Evolutionary conservation across 2,888 invertebrate genomes (phyloP).

Genomic region (Hemaris fuciformis): DNA sequence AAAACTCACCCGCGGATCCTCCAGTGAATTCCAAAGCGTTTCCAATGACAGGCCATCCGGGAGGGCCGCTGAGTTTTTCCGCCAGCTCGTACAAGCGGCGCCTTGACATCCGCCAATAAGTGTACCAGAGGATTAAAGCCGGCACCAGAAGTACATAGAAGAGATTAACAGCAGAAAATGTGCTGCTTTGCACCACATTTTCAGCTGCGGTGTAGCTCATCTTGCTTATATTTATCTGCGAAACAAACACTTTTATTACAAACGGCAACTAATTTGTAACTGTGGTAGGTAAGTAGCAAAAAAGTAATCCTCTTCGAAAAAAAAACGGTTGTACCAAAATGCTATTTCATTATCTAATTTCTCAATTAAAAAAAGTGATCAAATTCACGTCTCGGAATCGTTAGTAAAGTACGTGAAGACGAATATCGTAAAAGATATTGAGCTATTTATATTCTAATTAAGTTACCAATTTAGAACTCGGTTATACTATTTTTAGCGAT

Average conservation of each 20-base stretch:
- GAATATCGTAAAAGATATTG: too few relatives aligned
- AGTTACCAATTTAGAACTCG: neutral
- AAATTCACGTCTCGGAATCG: too few relatives aligned
- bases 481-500: neutral
- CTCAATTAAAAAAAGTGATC: too few relatives aligned
- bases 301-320: neutral
- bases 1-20: slow-evolving; percentile 84
- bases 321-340: neutral
- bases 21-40: slow-evolving; percentile 88
- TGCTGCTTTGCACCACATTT: slow-evolving; percentile 63
- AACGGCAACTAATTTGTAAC: too few relatives aligned
- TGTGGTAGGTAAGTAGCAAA: too few relatives aligned
- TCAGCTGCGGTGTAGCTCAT: slow-evolving; percentile 73
- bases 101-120: slow-evolving; percentile 89
- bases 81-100: slow-evolving; percentile 86
- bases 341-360: too few relatives aligned
- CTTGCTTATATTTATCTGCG: slow-evolving; percentile 23
- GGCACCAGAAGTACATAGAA: slow-evolving; percentile 88
- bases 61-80: slow-evolving; percentile 86
- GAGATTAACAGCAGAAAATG: slow-evolving; percentile 84
- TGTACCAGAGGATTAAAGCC: slow-evolving; percentile 85
- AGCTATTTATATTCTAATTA: neutral
- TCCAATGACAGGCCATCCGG: slow-evolving; percentile 87
- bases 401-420: too few relatives aligned
- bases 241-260: neutral